phyloP scores from a whole-genome alignment of 2,888 invertebrate genomes.

The Kryphioiulus occultus region DNA sequence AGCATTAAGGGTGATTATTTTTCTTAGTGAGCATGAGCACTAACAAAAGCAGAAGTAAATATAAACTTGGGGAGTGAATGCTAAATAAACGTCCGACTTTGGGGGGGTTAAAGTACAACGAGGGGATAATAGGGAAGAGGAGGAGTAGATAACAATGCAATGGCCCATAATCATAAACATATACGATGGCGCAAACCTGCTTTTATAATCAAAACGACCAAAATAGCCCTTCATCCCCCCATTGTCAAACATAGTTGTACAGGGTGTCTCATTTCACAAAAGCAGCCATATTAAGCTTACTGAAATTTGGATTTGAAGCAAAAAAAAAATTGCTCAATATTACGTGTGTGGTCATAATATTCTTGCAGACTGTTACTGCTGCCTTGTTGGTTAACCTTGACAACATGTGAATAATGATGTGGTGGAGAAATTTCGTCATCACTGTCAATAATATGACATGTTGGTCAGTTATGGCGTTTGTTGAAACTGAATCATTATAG shows the following conservation, averaged over 20 bases:
- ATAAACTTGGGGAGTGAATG: slow-evolving; percentile 12
- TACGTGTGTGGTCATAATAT: too few relatives aligned
- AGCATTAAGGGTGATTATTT: slow-evolving; percentile 23
- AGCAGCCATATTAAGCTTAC: too few relatives aligned
- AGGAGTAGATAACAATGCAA: background rate
- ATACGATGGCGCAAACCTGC: slow-evolving; percentile 23
- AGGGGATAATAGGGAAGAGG: slow-evolving; percentile 12
- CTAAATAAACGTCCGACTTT: slow-evolving; percentile 14
- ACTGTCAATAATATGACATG: too few relatives aligned
- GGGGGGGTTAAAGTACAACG: slow-evolving; percentile 23
- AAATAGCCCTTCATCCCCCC: slow-evolving; percentile 2
- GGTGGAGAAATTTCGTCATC: too few relatives aligned
- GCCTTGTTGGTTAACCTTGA: too few relatives aligned
- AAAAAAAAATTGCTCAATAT: too few relatives aligned
- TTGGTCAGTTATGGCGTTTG: too few relatives aligned
- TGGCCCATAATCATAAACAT: slow-evolving; percentile 23
- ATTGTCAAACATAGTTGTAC: background rate
- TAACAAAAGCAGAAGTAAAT: background rate
- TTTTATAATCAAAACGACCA: slow-evolving; percentile 14
- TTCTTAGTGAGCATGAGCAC: background rate
- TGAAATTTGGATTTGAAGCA: too few relatives aligned
- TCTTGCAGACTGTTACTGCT: too few relatives aligned
- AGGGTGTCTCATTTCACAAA: background rate
- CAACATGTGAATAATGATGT: too few relatives aligned
- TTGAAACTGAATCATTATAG: too few relatives aligned